These are phyloP conservation scores for Hiodon alosoides DNA, from an alignment of 2,113 vertebrate species.

Conservation along the genomic window DNA sequence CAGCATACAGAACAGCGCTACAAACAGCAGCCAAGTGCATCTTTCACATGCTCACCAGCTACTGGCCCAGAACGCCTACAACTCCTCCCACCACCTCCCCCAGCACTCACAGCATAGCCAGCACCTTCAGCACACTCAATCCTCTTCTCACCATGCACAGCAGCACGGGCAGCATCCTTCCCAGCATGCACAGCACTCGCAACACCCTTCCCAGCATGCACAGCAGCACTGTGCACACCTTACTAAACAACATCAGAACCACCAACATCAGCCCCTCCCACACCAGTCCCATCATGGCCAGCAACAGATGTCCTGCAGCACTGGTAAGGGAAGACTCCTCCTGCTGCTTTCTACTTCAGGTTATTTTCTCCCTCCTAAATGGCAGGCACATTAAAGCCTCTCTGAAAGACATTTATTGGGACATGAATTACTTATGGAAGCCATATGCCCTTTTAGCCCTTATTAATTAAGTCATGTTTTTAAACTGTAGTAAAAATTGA, in stretches of 20 bases:
- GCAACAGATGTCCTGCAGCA: constrained; percentile 60
- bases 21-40: constrained; percentile 55
- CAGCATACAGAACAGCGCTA: constrained; percentile 58
- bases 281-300: constrained; percentile 36
- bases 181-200: constrained; percentile 48
- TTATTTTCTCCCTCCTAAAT: constrained; percentile 15
- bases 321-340: constrained; percentile 57
- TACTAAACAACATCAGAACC: constrained; percentile 9
- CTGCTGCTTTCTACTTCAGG: neutral
- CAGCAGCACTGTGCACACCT: constrained; percentile 41
- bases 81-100: constrained; percentile 11
- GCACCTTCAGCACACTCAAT: constrained; percentile 14
- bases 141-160: constrained; percentile 39
- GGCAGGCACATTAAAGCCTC: neutral
- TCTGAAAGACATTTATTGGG: neutral
- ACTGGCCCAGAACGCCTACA: constrained; percentile 33
- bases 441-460: neutral
- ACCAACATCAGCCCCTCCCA: constrained; percentile 35
- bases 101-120: constrained; percentile 18
- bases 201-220: constrained; percentile 41
- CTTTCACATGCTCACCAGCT: constrained; percentile 54
- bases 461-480: neutral
- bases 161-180: constrained; percentile 58
- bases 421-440: neutral
- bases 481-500: neutral